Percentiles rank a stretch among this genome's conserved stretches.
phyloP scores from a whole-genome alignment of 2,113 vertebrate species.

The Sterna hirundo region DNA sequence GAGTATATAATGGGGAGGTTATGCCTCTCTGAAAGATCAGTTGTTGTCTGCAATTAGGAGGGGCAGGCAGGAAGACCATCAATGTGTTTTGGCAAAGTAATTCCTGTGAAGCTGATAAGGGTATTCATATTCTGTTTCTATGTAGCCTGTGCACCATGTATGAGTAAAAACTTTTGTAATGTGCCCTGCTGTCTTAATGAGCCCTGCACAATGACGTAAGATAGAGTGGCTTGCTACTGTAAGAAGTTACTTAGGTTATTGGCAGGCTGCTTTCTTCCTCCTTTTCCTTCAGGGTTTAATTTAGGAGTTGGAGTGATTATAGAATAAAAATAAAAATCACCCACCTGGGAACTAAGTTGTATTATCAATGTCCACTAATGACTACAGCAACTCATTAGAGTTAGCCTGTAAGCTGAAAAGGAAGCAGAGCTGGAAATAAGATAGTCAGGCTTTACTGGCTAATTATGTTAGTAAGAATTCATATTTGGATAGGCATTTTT shows the following conservation, averaged over 20 bases:
- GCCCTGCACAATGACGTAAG: neutral
- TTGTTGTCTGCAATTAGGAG: neutral
- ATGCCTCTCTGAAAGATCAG: neutral
- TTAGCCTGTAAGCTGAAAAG: neutral
- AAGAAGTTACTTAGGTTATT: neutral
- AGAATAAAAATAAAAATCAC: neutral
- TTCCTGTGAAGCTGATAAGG: neutral
- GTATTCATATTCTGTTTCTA: neutral
- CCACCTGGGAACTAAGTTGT: neutral
- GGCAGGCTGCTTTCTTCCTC: neutral
- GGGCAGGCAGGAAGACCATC: neutral
- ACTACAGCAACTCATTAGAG: neutral
- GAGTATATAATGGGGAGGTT: neutral
- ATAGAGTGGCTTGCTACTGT: neutral
- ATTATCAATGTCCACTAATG: neutral
- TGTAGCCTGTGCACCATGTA: neutral
- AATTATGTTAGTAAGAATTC: neutral
- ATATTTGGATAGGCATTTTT: neutral
- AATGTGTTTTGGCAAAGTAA: neutral
- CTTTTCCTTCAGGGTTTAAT: neutral
- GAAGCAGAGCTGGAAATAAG: neutral
- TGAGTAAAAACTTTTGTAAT: neutral
- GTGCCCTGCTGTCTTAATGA: neutral
- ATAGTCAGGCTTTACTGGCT: neutral
- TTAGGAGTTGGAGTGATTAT: neutral